Conservation (phyloP, 2,888 invertebrate genomes). For the Biston stratarius region DNA sequence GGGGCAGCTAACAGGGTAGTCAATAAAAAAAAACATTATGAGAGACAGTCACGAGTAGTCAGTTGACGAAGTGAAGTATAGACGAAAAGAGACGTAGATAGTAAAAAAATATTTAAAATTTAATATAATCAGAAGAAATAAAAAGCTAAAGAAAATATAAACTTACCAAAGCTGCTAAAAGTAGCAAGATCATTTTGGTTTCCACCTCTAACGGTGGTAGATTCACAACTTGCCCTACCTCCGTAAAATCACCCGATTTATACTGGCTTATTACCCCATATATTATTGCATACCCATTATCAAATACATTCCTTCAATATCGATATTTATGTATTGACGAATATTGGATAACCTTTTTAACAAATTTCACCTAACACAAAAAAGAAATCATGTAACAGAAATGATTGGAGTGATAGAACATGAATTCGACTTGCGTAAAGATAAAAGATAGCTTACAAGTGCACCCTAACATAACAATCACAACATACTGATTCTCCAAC, state of each 20-base stretch:
- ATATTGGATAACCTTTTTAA: slow-evolving; percentile 39
- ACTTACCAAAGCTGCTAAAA: slow-evolving; percentile 69
- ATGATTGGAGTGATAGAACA: slow-evolving; percentile 42
- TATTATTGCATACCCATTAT: slow-evolving; percentile 50
- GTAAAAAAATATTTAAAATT: not conserved
- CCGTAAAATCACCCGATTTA: slow-evolving; percentile 57
- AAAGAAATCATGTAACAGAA: slow-evolving; percentile 33
- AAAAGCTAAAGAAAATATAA: not conserved
- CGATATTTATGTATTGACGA: slow-evolving; percentile 48
- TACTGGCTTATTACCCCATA: slow-evolving; percentile 68
- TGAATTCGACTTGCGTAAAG: slow-evolving; percentile 39
- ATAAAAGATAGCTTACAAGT: slow-evolving; percentile 28
- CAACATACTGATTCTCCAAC: slow-evolving; percentile 4
- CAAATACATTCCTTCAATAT: slow-evolving; percentile 38
- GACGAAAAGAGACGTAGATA: not conserved
- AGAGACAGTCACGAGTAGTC: too few relatives aligned
- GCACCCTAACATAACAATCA: slow-evolving; percentile 1
- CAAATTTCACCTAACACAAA: slow-evolving; percentile 33
- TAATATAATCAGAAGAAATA: not conserved
- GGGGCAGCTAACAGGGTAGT: too few relatives aligned
- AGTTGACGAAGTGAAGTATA: not conserved
- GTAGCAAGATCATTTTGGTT: slow-evolving; percentile 56
- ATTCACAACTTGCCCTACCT: slow-evolving; percentile 51
- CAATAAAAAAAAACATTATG: too few relatives aligned
- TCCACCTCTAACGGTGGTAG: slow-evolving; percentile 64